Base-by-base conservation (phyloP, 2,888 invertebrate species). In the Amphipyra berbera region DNA sequence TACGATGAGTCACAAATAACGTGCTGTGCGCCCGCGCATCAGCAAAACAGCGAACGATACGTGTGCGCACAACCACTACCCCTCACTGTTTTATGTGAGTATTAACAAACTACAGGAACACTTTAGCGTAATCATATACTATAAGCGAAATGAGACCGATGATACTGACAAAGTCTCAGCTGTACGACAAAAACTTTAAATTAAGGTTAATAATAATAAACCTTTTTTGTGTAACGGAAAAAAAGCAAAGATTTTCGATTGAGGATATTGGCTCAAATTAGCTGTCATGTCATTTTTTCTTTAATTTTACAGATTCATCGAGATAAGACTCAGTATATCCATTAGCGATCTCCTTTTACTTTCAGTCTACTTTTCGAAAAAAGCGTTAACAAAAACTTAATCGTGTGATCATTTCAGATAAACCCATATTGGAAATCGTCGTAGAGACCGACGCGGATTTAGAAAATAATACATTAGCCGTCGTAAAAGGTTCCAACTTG, bases 71-170 rank as follows among this genome's bases (percentile, higher is more conserved):
- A 86, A 47, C 82, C 86, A 3, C 78, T 92, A 44, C 89, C 90
- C 10, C 87, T 95, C 15, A 86, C 85, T 21, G 90, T 95, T 1
- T 63, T 88, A 2, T 94, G 94, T 94, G 67, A 86, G 93, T 88
- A 50, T 41, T 27, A 44, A 65, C 57, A 37, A 33, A 63, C 54
- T 42, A n/a, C 38, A 49, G 42, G 12, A 21, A 21, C 21, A 21
- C 3, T 21, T 21, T 21, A 21, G 21, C 21, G 21, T 21, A 1
- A 21, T 21, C 21, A 21, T 21, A 21, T n/a, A n/a, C n/a, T n/a
- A n/a, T n/a, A n/a, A n/a, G n/a, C n/a, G n/a, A n/a, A n/a, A n/a
- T n/a, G n/a, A n/a, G n/a, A n/a, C n/a, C n/a, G n/a, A n/a, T n/a
- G n/a, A n/a, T 21, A 21, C 21, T 21, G 2, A 3, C 21, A 21